Evolutionary conservation across 2,888 invertebrate species (phyloP).

Genomic region (Allolobophora icterica): DNA sequence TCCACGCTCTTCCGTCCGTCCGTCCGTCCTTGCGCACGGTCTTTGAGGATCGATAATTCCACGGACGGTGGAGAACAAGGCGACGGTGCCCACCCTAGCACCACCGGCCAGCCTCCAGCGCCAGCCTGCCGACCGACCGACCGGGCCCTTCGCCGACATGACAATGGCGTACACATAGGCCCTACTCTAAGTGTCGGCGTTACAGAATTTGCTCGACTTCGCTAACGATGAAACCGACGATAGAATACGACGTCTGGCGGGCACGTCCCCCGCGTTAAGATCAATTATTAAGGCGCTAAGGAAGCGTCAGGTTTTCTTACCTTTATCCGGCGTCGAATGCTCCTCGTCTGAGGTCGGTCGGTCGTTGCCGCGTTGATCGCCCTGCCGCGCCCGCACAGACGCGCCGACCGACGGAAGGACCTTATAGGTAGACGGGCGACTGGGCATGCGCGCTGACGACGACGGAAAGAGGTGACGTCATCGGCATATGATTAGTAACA

Average conservation of each 20-base stretch:
- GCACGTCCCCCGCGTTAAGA: neutral
- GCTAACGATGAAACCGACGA: neutral
- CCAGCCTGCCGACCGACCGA: neutral
- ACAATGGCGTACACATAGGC: neutral
- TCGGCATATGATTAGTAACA: neutral
- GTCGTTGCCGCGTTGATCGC: neutral
- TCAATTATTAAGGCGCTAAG: neutral
- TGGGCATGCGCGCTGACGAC: neutral
- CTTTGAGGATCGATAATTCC: conserved; percentile 12
- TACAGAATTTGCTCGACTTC: neutral
- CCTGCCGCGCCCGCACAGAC: neutral
- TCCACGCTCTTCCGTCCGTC: neutral
- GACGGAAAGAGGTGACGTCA: neutral
- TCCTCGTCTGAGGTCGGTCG: neutral
- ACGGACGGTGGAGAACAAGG: neutral
- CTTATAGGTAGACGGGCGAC: neutral
- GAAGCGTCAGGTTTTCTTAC: neutral
- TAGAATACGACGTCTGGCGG: neutral
- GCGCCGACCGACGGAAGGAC: neutral
- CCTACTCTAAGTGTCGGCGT: neutral
- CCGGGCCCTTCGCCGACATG: neutral
- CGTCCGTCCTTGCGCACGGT: neutral
- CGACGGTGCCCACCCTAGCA: neutral
- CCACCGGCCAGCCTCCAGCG: neutral
- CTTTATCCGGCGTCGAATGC: neutral